Base-by-base conservation (phyloP, 2,797 vertebrate genomes). In the Poeciliopsis infans region DNA sequence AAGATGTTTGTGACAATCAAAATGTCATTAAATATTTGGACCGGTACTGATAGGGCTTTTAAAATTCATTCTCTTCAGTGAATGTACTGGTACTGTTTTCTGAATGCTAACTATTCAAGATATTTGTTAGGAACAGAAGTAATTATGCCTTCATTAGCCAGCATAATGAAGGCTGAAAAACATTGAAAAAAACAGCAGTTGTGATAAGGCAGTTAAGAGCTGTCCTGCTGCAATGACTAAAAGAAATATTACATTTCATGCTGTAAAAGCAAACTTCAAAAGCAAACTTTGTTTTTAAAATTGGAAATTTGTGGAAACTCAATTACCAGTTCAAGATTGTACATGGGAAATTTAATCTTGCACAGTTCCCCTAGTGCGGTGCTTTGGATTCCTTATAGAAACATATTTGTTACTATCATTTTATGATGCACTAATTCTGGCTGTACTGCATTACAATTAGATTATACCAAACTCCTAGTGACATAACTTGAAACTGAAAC, bases 81-180 rank as follows among this genome's bases (percentile, higher is more conserved):
- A 75, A 74, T 64, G 16, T 41, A 36, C 10, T 36, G 39, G 61
- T 72, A 0, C 23, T 70, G 72, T 12, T 76, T 73, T 73, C 43
- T 81, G 61, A 73, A 70, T 78, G 49, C 8, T 31, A 83, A 25
- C 72, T 49, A 57, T 64, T 15, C 45, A 36, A 49, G 28, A 55
- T 64, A 33, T 45, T 41, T 79, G 49, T 70, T 69, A 70, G 57
- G 46, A 69, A 68, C 49, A 55, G 61, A 39, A 76, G 76, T 76
- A 43, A 53, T 75, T 77, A 39, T 53, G 43, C 39, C 49, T 76
- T 31, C 73, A 51, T 55, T 31, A 49, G 45, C 20, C 36, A 73
- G 25, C 25, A n/a, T 12, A 75, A 33, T 69, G 5, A 76, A 78
- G 43, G 76, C 55, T 79, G 23, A 76, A 74, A 78, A 4, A 47